phyloP scores from a whole-genome alignment of 2,888 invertebrate genomes.

The Protonemura montana region DNA sequence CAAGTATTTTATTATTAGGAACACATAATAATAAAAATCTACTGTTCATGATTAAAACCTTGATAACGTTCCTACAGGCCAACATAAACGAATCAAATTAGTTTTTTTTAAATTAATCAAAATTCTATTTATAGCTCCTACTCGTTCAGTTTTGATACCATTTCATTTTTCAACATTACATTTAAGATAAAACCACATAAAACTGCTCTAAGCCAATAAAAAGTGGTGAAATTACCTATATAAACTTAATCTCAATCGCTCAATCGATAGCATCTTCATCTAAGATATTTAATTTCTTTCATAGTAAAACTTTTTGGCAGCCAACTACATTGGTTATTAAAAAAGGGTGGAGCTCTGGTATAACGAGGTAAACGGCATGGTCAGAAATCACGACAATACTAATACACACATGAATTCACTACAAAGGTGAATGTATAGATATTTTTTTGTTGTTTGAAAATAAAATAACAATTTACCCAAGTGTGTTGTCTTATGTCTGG shows the following conservation, averaged over 20 bases:
- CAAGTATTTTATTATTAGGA: too few species aligned
- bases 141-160: too few species aligned
- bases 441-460: background rate
- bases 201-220: background rate
- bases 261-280: background rate
- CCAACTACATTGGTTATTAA: background rate
- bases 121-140: too few species aligned
- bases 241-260: background rate
- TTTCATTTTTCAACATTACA: background rate
- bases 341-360: background rate
- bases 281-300: background rate
- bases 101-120: too few species aligned
- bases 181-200: background rate
- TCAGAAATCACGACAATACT: background rate
- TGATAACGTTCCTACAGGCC: too few species aligned
- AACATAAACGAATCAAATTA: too few species aligned
- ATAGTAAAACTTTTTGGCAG: background rate
- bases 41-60: too few species aligned
- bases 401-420: background rate
- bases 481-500: background rate
- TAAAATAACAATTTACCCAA: background rate
- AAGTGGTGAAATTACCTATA: background rate
- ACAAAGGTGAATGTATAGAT: background rate
- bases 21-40: too few species aligned
- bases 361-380: background rate